Evolutionary conservation across 2,888 invertebrate species (phyloP), one percentile per base, ranked within the genome.

Genomic region (Chesias legatella): DNA sequence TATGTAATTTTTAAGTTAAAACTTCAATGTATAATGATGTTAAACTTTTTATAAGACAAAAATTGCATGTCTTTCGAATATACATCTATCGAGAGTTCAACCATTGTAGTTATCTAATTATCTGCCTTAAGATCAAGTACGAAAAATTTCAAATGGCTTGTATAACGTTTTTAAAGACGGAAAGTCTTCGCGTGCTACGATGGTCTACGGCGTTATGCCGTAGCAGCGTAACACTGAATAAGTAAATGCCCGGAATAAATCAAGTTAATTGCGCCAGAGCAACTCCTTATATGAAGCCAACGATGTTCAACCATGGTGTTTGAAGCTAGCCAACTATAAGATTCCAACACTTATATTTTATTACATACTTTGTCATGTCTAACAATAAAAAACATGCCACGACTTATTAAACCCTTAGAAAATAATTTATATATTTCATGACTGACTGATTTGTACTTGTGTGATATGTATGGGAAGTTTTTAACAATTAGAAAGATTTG

Each of bases 191-290:
- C 79, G 79, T 79, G 81, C 66, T 73, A 60, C 64, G 52, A 58
- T 60, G 61, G 51, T 43, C 48, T 53, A 48, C 49, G 42, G 37
- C 23, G 42, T 38, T 45, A 46, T 46, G 72, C 69, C 75, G 74
- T 74, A 79, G 78, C 77, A 37, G 30, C 69, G 75, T 73, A 76
- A 78, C 74, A 80, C 78, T 86, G 83, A 84, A 85, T 86, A 85
- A 85, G 86, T 85, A 88, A 88, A 86, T 80, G 85, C 72, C 67
- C 60, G 67, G 60, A 72, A 85, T 89, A 89, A 88, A 89, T 89
- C 89, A 89, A 84, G 88, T 84, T 88, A 88, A 89, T 88, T 89
- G 88, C 84, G 67, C 67, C 60, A 64, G 69, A 73, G 82, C 79
- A 81, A 83, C 84, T 83, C 81, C 82, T 80, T 62, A 75, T 83